Percentiles rank a stretch among this genome's conserved stretches.
Evolutionary conservation across 2,797 vertebrate genomes (phyloP).

Genomic region (Brachyrhaphis roseni): DNA sequence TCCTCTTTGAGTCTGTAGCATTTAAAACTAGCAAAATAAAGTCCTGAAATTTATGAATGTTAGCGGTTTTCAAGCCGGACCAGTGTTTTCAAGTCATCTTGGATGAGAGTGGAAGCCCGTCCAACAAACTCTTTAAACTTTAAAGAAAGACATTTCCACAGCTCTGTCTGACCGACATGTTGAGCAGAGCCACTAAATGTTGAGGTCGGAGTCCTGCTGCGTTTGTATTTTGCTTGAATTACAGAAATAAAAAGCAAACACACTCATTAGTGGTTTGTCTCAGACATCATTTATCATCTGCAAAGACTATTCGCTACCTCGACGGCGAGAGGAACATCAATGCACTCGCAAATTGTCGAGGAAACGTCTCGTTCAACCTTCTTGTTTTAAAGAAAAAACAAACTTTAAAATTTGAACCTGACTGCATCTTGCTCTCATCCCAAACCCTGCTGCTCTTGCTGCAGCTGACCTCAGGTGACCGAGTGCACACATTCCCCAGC

Average conservation of each 20-base stretch:
- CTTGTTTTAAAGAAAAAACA: background rate
- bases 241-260: slow-evolving; percentile 6
- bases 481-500: slow-evolving; percentile 38
- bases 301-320: slow-evolving; percentile 11
- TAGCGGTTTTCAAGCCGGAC: background rate
- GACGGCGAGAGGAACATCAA: background rate
- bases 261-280: slow-evolving; percentile 35
- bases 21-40: background rate
- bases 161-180: slow-evolving; percentile 16
- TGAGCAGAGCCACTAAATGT: slow-evolving; percentile 17
- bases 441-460: background rate
- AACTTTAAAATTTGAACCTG: too few relatives aligned
- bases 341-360: background rate
- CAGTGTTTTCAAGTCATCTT: background rate
- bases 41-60: background rate
- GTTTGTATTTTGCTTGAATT: slow-evolving; percentile 24
- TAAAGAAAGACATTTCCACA: slow-evolving; percentile 27
- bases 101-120: background rate
- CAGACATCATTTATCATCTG: slow-evolving; percentile 19
- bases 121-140: background rate
- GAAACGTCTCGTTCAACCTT: background rate
- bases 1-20: background rate
- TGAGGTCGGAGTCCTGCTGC: slow-evolving; percentile 38
- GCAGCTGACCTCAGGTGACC: slow-evolving; percentile 47
- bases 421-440: background rate